These are phyloP conservation scores for Trididemnum nubilum DNA, from an alignment of 23 tunicate species.

Conservation along the genomic window DNA sequence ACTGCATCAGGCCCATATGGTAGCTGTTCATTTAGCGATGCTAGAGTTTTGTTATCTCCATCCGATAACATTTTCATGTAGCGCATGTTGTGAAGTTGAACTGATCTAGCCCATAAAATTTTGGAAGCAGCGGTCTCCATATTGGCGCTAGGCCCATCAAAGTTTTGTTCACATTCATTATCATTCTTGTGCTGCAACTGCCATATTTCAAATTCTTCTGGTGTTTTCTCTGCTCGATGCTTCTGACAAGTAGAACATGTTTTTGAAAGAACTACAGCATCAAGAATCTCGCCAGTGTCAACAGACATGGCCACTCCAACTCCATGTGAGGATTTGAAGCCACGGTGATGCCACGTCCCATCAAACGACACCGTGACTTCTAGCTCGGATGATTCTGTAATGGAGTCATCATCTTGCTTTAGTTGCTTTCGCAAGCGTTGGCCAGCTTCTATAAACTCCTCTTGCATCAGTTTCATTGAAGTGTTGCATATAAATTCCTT, in stretches of 20 bases:
- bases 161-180: neutral
- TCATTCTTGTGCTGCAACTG: neutral
- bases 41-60: slow-evolving; percentile 31
- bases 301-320: slow-evolving; percentile 16
- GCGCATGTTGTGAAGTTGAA: neutral
- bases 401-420: neutral
- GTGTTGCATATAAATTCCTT: neutral
- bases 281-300: slow-evolving; percentile 29
- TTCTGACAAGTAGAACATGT: neutral
- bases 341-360: slow-evolving; percentile 36
- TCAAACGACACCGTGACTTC: slow-evolving; percentile 24
- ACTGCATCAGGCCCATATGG: neutral
- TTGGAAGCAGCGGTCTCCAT: slow-evolving; percentile 26
- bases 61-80: neutral
- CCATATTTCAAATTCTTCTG: neutral
- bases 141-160: slow-evolving; percentile 24
- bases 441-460: neutral
- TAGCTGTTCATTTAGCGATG: neutral
- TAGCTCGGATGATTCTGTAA: neutral
- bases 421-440: neutral
- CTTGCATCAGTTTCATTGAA: neutral
- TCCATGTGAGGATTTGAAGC: slow-evolving; percentile 21
- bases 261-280: slow-evolving; percentile 17
- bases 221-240: neutral
- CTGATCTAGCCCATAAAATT: slow-evolving; percentile 2